These are phyloP conservation scores for Apantesis nais DNA, from an alignment of 2,888 invertebrate genomes.

Conservation along the genomic window DNA sequence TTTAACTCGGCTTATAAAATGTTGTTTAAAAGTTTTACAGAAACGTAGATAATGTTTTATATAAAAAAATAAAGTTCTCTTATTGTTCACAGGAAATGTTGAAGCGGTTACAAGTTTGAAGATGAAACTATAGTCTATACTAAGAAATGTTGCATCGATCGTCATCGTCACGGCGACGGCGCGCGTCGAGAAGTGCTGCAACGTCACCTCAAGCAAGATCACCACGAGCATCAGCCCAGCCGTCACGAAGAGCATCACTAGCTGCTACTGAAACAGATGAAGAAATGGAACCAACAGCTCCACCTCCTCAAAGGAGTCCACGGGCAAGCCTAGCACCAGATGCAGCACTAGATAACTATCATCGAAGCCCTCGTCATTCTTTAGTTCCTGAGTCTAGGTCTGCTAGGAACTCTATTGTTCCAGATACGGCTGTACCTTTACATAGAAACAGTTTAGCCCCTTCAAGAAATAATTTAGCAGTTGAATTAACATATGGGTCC, in stretches of 20 bases:
- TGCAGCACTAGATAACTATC: constrained; percentile 78
- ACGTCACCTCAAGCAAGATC: constrained; percentile 87
- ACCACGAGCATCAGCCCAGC: constrained; percentile 78
- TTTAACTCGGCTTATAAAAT: constrained; percentile 52
- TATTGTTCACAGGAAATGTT: constrained; percentile 50
- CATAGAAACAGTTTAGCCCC: constrained; percentile 85
- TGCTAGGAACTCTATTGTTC: constrained; percentile 87
- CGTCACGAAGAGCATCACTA: constrained; percentile 84
- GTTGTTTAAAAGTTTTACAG: constrained; percentile 45
- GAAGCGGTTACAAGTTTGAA: constrained; percentile 23
- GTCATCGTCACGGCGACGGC: constrained; percentile 88
- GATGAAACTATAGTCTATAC: constrained; percentile 15
- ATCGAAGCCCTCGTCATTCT: constrained; percentile 85
- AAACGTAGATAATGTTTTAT: constrained; percentile 38
- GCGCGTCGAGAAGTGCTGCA: constrained; percentile 88
- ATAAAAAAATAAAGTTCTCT: constrained; percentile 17
- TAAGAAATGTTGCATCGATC: constrained; percentile 87
- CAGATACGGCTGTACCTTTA: constrained; percentile 83
- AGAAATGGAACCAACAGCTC: constrained; percentile 73
- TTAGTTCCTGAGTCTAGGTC: constrained; percentile 85
- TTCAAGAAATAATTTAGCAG: constrained; percentile 87
- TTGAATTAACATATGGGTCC: constrained; percentile 84
- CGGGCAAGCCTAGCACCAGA: constrained; percentile 87
- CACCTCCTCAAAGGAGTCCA: constrained; percentile 80
- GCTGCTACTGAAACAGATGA: constrained; percentile 88